Percentiles rank a stretch among this genome's conserved stretches.
Evolutionary conservation across 23 tunicate genomes (phyloP).

Genomic region (Pegea sp.): DNA sequence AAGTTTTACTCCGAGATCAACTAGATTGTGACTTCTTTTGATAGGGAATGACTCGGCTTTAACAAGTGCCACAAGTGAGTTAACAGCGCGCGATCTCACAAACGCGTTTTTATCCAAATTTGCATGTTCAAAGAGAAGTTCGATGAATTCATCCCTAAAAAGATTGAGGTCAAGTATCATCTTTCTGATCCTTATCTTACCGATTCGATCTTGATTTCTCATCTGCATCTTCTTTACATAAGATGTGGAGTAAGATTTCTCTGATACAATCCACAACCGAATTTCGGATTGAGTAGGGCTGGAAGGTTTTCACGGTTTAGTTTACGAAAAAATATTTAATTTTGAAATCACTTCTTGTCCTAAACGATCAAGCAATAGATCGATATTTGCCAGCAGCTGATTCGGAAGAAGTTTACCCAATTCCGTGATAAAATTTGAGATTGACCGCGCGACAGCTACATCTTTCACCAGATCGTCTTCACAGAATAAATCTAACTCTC

Average conservation of each 20-base stretch:
- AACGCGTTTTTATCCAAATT: slow-evolving; percentile 70
- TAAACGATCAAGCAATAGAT: slow-evolving; percentile 27
- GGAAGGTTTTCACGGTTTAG: too few relatives aligned
- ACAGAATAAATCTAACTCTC: slow-evolving; percentile 51
- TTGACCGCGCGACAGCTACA: slow-evolving; percentile 31
- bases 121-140: slow-evolving; percentile 60
- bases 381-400: slow-evolving; percentile 28
- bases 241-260: slow-evolving; percentile 41
- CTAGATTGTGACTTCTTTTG: too few relatives aligned
- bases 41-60: slow-evolving; percentile 45
- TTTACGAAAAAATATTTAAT: too few relatives aligned
- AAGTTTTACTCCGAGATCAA: slow-evolving; percentile 14
- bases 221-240: slow-evolving; percentile 45
- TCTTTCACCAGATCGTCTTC: slow-evolving; percentile 62
- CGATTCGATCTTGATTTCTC: slow-evolving; percentile 63
- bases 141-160: slow-evolving; percentile 70
- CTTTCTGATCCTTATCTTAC: too few relatives aligned
- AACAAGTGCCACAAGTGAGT: slow-evolving; percentile 21
- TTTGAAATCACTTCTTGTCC: slow-evolving; percentile 34
- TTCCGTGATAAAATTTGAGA: slow-evolving; percentile 37
- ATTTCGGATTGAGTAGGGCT: slow-evolving; percentile 70
- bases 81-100: slow-evolving; percentile 39
- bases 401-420: slow-evolving; percentile 21
- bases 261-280: slow-evolving; percentile 32
- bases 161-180: background rate